phyloP scores from a whole-genome alignment of 2,113 vertebrate species.

The Daubentonia madagascariensis region DNA sequence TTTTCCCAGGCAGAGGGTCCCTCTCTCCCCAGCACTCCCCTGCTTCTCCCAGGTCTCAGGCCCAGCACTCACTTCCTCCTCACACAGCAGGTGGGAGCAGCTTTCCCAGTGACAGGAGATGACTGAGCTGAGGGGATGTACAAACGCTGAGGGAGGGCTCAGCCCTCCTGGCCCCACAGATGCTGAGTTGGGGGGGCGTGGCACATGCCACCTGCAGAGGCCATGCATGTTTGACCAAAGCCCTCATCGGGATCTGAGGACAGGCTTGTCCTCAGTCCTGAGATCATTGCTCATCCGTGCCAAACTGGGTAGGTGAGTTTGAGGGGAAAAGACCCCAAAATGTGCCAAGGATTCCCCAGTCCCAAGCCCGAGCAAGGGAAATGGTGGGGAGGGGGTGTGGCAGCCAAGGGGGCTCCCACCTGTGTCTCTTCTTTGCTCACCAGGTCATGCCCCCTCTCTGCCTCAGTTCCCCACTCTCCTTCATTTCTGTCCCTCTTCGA shows the following conservation, averaged over 20 bases:
- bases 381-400: neutral
- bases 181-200: neutral
- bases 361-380: neutral
- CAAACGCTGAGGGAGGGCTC: neutral
- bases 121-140: neutral
- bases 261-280: constrained; percentile 43
- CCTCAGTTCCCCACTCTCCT: neutral
- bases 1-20: constrained; percentile 65
- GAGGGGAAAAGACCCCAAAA: neutral
- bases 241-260: constrained; percentile 30
- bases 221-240: constrained; percentile 67
- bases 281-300: constrained; percentile 52
- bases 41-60: neutral
- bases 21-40: neutral
- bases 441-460: neutral
- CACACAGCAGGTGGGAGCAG: neutral
- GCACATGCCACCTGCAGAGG: neutral
- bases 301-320: constrained; percentile 52
- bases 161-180: neutral
- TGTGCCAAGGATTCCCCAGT: constrained; percentile 46
- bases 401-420: neutral
- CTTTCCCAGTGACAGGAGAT: neutral
- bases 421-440: neutral
- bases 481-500: neutral
- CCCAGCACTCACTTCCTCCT: neutral